Conservation (phyloP, 2,797 vertebrate species). For the Knipowitschia caucasica region DNA sequence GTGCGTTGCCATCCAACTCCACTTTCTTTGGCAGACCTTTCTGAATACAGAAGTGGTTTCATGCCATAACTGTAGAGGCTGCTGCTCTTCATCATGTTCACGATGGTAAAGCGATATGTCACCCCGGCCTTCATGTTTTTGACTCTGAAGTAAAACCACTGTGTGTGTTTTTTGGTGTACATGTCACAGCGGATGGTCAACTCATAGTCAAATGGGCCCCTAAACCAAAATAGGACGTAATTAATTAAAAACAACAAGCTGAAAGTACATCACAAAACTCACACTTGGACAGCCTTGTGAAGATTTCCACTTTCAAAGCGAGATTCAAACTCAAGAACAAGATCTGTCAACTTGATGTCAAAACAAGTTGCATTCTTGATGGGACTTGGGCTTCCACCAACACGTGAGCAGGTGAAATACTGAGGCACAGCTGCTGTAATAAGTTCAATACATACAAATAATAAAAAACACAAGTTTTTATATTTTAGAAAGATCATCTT, state of each 20-base stretch:
- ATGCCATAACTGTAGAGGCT: slow-evolving; percentile 87
- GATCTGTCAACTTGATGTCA: slow-evolving; percentile 59
- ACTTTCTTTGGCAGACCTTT: slow-evolving; percentile 67
- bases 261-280: slow-evolving; percentile 58
- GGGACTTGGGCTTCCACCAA: slow-evolving; percentile 73
- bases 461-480: background rate
- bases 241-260: background rate
- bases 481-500: slow-evolving; percentile 3
- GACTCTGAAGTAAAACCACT: slow-evolving; percentile 97
- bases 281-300: slow-evolving; percentile 87
- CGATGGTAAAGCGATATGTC: slow-evolving; percentile 87
- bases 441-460: background rate
- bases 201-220: slow-evolving; percentile 83
- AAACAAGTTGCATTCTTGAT: slow-evolving; percentile 42
- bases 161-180: slow-evolving; percentile 90
- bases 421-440: slow-evolving; percentile 62
- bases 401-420: slow-evolving; percentile 79
- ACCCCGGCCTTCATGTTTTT: slow-evolving; percentile 80
- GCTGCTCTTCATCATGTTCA: slow-evolving; percentile 87
- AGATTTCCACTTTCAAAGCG: slow-evolving; percentile 95
- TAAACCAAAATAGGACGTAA: slow-evolving; percentile 40
- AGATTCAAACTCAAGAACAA: slow-evolving; percentile 86
- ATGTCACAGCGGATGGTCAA: slow-evolving; percentile 85
- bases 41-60: slow-evolving; percentile 88
- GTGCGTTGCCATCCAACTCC: slow-evolving; percentile 81